Conservation (phyloP, 2,888 invertebrate genomes). For the Crossocerus cetratus region DNA sequence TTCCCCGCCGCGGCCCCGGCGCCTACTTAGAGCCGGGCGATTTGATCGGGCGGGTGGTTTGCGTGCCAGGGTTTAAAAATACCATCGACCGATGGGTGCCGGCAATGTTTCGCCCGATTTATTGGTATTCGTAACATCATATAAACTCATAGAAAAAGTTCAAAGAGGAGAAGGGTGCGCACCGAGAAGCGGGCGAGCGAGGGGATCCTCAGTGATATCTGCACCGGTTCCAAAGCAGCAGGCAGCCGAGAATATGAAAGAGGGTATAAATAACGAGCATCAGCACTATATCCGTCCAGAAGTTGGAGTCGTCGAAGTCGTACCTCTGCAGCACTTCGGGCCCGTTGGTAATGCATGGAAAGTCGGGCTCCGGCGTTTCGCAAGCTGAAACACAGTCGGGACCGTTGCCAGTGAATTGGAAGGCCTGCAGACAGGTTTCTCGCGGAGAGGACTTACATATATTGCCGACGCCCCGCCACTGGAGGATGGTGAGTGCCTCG, state of each 20-base stretch:
- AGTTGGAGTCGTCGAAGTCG: constrained; percentile 83
- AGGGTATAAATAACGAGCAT: constrained; percentile 82
- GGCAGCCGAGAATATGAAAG: constrained; percentile 85
- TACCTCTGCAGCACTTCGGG: constrained; percentile 85
- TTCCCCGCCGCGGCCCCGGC: too few species aligned
- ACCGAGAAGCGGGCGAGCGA: too few species aligned
- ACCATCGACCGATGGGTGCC: too few species aligned
- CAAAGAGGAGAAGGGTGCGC: neutral
- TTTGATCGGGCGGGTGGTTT: too few species aligned
- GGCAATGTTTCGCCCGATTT: neutral
- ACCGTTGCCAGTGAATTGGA: too few species aligned
- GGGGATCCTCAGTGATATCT: constrained; percentile 31
- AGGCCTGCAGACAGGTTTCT: too few species aligned
- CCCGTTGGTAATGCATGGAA: constrained; percentile 86
- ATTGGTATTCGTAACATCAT: neutral
- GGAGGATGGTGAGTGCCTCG: constrained; percentile 88
- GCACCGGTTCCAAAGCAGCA: constrained; percentile 82
- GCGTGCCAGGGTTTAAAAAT: too few species aligned
- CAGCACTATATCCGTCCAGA: constrained; percentile 83
- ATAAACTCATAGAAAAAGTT: neutral
- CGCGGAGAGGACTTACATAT: constrained; percentile 82
- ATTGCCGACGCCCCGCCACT: constrained; percentile 87
- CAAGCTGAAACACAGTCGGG: constrained; percentile 82
- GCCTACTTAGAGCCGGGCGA: too few species aligned
- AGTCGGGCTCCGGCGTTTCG: constrained; percentile 78